A percentile compares a stretch with the other conserved stretches of the same genome.
phyloP scores from a whole-genome alignment of 1,140 invertebrate genomes.

The Forficula auricularia region DNA sequence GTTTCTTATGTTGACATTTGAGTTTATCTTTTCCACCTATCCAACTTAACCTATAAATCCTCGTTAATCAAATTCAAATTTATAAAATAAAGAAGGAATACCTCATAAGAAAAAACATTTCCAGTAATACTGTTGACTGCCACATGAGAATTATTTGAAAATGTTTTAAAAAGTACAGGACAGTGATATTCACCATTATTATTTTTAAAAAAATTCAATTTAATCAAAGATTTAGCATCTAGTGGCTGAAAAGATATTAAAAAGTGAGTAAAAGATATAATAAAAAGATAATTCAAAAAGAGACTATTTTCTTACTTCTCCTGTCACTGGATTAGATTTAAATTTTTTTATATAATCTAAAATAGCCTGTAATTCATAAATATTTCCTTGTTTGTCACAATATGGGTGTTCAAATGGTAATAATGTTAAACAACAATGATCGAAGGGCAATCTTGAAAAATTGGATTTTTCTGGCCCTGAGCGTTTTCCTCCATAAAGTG shows the following conservation, averaged over 20 bases:
- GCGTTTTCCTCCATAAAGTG: slow-evolving; percentile 84
- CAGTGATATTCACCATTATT: slow-evolving; percentile 74
- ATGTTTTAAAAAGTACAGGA: slow-evolving; percentile 85
- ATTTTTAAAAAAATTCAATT: slow-evolving; percentile 83
- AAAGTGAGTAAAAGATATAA: slow-evolving; percentile 5
- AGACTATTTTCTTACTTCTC: slow-evolving; percentile 41
- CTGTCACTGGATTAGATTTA: slow-evolving; percentile 86
- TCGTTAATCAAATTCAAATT: neutral
- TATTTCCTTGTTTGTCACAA: slow-evolving; percentile 70
- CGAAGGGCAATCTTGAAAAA: slow-evolving; percentile 81
- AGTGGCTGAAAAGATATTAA: slow-evolving; percentile 38
- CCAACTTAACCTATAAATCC: too few species aligned
- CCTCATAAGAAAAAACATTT: slow-evolving; percentile 90
- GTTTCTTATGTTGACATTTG: too few species aligned
- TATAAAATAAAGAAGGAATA: slow-evolving; percentile 18
- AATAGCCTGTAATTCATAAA: slow-evolving; percentile 77
- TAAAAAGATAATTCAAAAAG: neutral
- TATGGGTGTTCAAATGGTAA: slow-evolving; percentile 86
- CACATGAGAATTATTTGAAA: slow-evolving; percentile 92
- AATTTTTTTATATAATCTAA: slow-evolving; percentile 82
- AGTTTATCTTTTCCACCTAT: too few species aligned
- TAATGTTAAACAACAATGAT: slow-evolving; percentile 83
- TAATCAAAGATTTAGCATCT: slow-evolving; percentile 69
- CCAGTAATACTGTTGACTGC: slow-evolving; percentile 80
- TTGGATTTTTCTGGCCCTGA: slow-evolving; percentile 52